Evolutionary conservation across 2,113 vertebrate species (phyloP), one percentile per base, ranked within the genome.

Genomic region (Emydocephalus ijimae): DNA sequence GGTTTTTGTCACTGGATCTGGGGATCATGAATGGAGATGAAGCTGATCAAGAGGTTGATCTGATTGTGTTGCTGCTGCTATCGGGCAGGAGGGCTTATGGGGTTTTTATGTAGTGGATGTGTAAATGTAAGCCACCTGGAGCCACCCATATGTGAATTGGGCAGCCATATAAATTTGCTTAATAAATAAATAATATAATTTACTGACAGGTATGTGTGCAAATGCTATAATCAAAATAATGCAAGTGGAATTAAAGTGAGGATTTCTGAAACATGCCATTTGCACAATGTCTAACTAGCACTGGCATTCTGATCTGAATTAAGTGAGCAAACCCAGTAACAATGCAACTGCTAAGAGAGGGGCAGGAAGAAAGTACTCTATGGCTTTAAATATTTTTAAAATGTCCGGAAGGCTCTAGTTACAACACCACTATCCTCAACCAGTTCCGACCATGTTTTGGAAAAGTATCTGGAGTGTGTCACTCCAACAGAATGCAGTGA

Each of bases 391-490:
- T 24, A 24, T 64, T 93, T 90, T 54, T 64, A 90, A 93, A 59
- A 90, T 74, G 59, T 91, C 69, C 43, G 48, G 87, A 90, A 74
- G 55, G 69, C 64, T 55, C 50, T 52, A 26, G 39, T 81, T 64
- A 55, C 57, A 92, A 74, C 55, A 69, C 57, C 64, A 45, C 69
- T 43, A 45, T 74, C 88, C 88, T 89, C 57, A 69, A 50, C 50
- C 26, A 39, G 81, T 52, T 45, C 81, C 29, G 48, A 93, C 89
- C 64, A 86, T 87, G 50, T 92, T 92, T 90, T 87, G 57, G 88
- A 90, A 89, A 91, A 92, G 91, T 64, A 90, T 93, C 50, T 93
- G 93, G 93, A 90, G 81, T 64, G 50, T 87, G 81, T 92, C 93
- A 93, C 90, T 90, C 91, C 91, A 88, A 88, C 81, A 88, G 91